These are phyloP conservation scores for Cebus imitator DNA, from an alignment of 2,113 vertebrate genomes.

Conservation along the genomic window DNA sequence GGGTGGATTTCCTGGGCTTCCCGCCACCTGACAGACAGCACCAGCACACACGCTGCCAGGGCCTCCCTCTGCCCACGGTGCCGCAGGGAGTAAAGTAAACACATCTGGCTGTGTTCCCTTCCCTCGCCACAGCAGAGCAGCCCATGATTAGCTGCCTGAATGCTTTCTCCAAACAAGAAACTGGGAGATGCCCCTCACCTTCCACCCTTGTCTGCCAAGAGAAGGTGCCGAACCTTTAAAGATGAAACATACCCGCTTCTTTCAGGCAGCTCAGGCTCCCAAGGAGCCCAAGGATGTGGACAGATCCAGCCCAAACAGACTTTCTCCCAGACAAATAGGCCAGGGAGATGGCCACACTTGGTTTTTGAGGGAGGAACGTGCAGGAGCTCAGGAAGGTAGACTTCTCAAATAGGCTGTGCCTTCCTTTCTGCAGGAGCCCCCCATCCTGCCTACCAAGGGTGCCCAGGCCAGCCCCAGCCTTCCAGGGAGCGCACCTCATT, in stretches of 20 bases:
- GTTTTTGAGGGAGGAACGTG: background rate
- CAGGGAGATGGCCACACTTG: background rate
- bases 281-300: background rate
- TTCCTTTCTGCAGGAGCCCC: background rate
- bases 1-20: background rate
- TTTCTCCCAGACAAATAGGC: background rate
- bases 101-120: conserved; percentile 28
- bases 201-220: background rate
- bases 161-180: conserved; percentile 52
- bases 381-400: conserved; percentile 1
- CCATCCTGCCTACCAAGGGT: background rate
- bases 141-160: conserved; percentile 23
- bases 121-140: background rate
- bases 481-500: background rate
- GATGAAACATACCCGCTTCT: background rate
- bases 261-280: background rate
- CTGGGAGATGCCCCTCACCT: background rate
- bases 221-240: conserved; percentile 21
- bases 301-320: background rate
- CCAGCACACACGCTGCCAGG: background rate
- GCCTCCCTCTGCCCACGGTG: background rate
- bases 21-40: background rate
- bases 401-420: background rate
- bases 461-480: background rate
- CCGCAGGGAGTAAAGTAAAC: conserved; percentile 18